phyloP scores from a whole-genome alignment of 2,113 vertebrate genomes.

The Phrynosoma platyrhinos region DNA sequence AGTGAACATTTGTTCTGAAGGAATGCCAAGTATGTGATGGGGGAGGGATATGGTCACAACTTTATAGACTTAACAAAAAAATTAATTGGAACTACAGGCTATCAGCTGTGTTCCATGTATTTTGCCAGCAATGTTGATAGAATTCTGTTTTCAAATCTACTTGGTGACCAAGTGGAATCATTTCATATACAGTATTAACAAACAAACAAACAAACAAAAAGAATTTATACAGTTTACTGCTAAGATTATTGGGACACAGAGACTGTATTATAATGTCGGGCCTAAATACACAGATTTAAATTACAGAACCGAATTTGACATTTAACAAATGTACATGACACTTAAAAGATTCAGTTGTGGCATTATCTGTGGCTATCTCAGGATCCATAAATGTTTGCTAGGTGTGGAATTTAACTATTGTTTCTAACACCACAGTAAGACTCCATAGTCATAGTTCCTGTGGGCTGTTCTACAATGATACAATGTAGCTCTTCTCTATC shows the following conservation, averaged over 20 bases:
- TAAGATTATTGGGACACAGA: background rate
- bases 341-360: background rate
- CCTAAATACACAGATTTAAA: background rate
- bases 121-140: slow-evolving; percentile 12
- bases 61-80: slow-evolving; percentile 51
- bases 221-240: too few species aligned
- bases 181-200: background rate
- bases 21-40: slow-evolving; percentile 88
- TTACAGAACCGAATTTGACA: background rate
- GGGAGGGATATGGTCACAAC: slow-evolving; percentile 79
- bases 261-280: background rate
- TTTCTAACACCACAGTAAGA: background rate
- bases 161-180: slow-evolving; percentile 31
- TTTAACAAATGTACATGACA: background rate
- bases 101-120: background rate
- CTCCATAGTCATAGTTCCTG: too few species aligned
- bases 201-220: too few species aligned
- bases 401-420: background rate
- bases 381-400: background rate
- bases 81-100: slow-evolving; percentile 14
- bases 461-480: background rate
- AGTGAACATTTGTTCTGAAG: slow-evolving; percentile 90
- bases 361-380: background rate
- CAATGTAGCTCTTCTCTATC: background rate
- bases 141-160: slow-evolving; percentile 26